Base-by-base conservation (phyloP, 1,140 invertebrate genomes). In the Bombus turneri region DNA sequence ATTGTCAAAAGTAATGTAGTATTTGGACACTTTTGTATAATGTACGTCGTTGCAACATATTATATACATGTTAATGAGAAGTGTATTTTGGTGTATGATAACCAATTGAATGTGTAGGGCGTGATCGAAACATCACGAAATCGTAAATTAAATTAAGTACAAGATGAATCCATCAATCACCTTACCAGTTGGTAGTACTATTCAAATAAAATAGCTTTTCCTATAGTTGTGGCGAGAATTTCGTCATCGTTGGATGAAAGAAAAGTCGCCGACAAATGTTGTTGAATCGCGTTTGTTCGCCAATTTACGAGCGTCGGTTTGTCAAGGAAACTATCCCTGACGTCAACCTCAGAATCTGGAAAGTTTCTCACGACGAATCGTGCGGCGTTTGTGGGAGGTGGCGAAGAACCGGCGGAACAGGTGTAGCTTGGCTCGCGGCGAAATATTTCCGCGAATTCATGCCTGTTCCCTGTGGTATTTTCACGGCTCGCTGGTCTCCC, bases 391-490 rank as follows among this genome's bases (percentile, higher is more conserved):
- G 53, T 57, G 78, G 37, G 31, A 39, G 75, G 62, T 59, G 77
- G 74, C 74, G 78, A 84, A 86, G 87, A 88, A 80, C 80, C 77
- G 80, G n/a, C 71, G 66, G 82, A 84, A 89, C 88, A 89, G 87
- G 87, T 89, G 84, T 79, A 74, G 43, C 69, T 69, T 37, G 31
- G 25, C 39, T 15, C 39, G 37, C 43, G 62, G n/a, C 57, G 34
- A 76, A 83, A 90, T 90, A 90, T 85, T 71, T 62, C 77, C 72
- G 79, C 31, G 76, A 88, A 90, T 90, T 90, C 90, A 90, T 72
- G 79, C 71, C 72, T 85, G 25, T 75, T 47, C 81, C 47, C 59
- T 39, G 88, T 59, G 86, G 81, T 87, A 89, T 90, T 90, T 90
- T 90, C 88, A 87, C 85, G 81, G 82, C 81, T 79, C 57, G 85